These are phyloP conservation scores for Anoplopoma fimbria DNA, from an alignment of 2,113 vertebrate species.

Conservation along the genomic window DNA sequence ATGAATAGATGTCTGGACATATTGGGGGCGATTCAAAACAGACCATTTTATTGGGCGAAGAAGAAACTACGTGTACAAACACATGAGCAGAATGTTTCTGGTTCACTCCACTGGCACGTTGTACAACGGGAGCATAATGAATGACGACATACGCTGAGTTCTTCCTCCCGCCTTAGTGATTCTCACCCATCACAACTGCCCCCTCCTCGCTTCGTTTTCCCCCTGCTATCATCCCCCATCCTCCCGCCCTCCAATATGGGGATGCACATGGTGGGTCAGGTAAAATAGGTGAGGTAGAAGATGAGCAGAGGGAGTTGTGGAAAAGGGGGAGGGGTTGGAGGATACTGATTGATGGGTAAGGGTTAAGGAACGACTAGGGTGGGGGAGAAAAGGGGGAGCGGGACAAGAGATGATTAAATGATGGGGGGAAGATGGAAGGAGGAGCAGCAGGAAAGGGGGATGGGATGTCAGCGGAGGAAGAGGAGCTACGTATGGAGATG, in stretches of 20 bases:
- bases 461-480: neutral
- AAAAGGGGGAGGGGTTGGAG: neutral
- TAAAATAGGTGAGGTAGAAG: constrained; percentile 48
- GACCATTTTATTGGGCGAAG: neutral
- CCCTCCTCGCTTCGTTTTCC: neutral
- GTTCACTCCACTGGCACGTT: constrained; percentile 40
- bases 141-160: constrained; percentile 55
- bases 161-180: constrained; percentile 23
- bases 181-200: constrained; percentile 9
- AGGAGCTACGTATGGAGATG: constrained; percentile 1
- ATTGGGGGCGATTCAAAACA: neutral
- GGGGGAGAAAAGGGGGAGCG: neutral
- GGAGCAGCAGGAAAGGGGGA: constrained; percentile 18
- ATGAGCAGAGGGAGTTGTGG: neutral
- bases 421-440: constrained; percentile 23
- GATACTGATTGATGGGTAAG: neutral
- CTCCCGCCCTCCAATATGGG: constrained; percentile 38
- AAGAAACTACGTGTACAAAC: constrained; percentile 1
- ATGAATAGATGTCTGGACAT: constrained; percentile 7
- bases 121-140: constrained; percentile 53
- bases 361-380: no score
- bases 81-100: constrained; percentile 33
- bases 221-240: constrained; percentile 19
- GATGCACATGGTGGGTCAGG: constrained; percentile 68
- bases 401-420: constrained; percentile 24